Evolutionary conservation across 2,797 vertebrate species (phyloP).

Genomic region (Syngnathus rostellatus): DNA sequence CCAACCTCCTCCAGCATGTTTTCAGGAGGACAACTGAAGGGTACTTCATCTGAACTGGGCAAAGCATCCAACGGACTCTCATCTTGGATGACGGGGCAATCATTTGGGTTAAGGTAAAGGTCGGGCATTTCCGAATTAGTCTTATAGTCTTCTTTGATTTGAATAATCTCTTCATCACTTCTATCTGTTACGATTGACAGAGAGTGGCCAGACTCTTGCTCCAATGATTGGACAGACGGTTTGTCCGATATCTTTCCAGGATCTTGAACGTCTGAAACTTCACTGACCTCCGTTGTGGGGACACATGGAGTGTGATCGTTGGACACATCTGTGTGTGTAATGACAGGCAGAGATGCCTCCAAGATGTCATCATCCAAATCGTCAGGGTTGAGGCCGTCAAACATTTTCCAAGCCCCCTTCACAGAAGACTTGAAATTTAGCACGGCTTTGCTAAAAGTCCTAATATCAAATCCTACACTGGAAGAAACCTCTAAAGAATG

Average conservation of each 20-base stretch:
- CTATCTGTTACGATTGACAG: slow-evolving; percentile 50
- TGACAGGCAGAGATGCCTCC: slow-evolving; percentile 50
- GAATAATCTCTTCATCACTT: slow-evolving; percentile 34
- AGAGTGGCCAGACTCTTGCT: slow-evolving; percentile 37
- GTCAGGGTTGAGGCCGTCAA: slow-evolving; percentile 71
- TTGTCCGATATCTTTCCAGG: slow-evolving; percentile 48
- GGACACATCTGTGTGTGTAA: slow-evolving; percentile 46
- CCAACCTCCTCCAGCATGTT: slow-evolving; percentile 24
- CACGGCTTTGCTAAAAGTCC: slow-evolving; percentile 78
- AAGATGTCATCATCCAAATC: slow-evolving; percentile 62
- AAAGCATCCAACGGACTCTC: slow-evolving; percentile 13
- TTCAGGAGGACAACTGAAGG: slow-evolving; percentile 51
- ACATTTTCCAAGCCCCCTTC: slow-evolving; percentile 81
- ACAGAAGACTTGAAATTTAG: slow-evolving; percentile 79
- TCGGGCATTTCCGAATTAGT: slow-evolving; percentile 39
- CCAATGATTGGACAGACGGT: slow-evolving; percentile 44
- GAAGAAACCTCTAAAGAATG: slow-evolving; percentile 56
- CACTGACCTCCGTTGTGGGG: slow-evolving; percentile 54
- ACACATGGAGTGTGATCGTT: slow-evolving; percentile 60
- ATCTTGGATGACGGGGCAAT: slow-evolving; percentile 13
- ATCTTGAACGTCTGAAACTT: slow-evolving; percentile 38
- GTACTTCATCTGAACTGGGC: slow-evolving; percentile 27
- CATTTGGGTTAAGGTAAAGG: slow-evolving; percentile 34
- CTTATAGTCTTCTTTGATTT: slow-evolving; percentile 30
- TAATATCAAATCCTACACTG: slow-evolving; percentile 73